A percentile compares a stretch with the other conserved stretches of the same genome.
These are phyloP conservation scores for Chromobotia macracanthus DNA, from an alignment of 2,797 vertebrate genomes.

Conservation along the genomic window DNA sequence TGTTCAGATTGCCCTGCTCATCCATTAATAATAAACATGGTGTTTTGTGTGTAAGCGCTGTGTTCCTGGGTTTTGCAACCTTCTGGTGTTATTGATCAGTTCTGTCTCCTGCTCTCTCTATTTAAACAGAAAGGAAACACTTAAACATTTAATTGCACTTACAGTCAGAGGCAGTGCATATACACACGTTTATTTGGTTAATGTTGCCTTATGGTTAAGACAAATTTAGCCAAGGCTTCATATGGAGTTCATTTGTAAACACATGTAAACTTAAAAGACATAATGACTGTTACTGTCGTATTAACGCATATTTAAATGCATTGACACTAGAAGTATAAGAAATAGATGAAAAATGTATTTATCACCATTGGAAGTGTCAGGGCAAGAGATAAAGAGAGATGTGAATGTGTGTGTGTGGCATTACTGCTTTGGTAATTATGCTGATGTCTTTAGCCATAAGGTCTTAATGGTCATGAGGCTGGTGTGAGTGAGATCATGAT, in stretches of 20 bases:
- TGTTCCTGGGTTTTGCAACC: background rate
- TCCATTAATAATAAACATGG: background rate
- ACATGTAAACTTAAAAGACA: background rate
- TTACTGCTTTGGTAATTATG: background rate
- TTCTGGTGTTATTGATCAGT: background rate
- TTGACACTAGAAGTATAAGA: background rate
- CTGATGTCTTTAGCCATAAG: background rate
- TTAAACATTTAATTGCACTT: background rate
- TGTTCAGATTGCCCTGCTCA: too few species aligned
- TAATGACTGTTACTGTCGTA: background rate
- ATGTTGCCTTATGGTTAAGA: background rate
- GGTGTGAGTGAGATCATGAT: background rate
- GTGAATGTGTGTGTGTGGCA: constrained; percentile 7
- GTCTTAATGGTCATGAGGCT: background rate
- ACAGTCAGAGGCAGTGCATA: background rate
- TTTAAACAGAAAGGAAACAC: constrained; percentile 30
- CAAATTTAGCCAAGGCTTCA: background rate
- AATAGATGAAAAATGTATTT: constrained; percentile 3
- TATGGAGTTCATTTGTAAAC: background rate
- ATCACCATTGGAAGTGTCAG: constrained; percentile 57
- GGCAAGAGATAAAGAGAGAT: constrained; percentile 38
- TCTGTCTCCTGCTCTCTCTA: background rate
- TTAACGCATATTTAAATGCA: background rate
- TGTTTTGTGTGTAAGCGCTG: background rate
- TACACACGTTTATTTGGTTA: background rate